phyloP scores from a whole-genome alignment of 1,140 invertebrate genomes.

The Philopotamus ludificatus region DNA sequence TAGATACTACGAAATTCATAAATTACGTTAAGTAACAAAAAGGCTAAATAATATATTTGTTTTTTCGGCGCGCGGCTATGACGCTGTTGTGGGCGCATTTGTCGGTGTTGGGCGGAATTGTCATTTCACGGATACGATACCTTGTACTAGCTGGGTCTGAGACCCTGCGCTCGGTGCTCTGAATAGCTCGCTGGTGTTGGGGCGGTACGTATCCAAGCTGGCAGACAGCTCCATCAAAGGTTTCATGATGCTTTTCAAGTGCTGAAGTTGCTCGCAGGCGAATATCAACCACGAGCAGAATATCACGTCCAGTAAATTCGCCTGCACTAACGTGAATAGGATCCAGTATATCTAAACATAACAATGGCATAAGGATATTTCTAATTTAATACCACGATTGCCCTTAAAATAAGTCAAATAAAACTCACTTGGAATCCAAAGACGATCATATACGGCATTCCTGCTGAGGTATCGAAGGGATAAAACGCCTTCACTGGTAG shows the following conservation, averaged over 20 bases:
- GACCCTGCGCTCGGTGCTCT: conserved; percentile 60
- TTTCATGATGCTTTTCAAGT: conserved; percentile 81
- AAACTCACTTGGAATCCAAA: conserved; percentile 64
- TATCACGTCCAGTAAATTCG: conserved; percentile 71
- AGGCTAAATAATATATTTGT: too few relatives aligned
- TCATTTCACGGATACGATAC: background rate
- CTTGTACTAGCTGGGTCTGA: conserved; percentile 51
- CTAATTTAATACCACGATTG: background rate
- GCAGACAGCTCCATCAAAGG: conserved; percentile 81
- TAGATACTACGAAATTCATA: too few relatives aligned
- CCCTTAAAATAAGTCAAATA: background rate
- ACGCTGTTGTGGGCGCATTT: too few relatives aligned
- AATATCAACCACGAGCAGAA: conserved; percentile 83
- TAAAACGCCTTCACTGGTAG: conserved; percentile 73
- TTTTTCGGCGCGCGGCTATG: too few relatives aligned
- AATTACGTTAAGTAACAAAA: too few relatives aligned
- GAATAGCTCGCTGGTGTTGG: conserved; percentile 76
- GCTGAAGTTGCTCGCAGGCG: conserved; percentile 79
- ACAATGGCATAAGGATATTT: background rate
- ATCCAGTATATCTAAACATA: conserved; percentile 67
- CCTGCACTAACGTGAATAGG: conserved; percentile 66
- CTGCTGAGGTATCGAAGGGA: conserved; percentile 69
- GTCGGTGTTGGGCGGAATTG: background rate
- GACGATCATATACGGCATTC: conserved; percentile 64
- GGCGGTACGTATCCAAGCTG: conserved; percentile 73